A percentile compares a stretch with the other conserved stretches of the same genome.
These are phyloP conservation scores for Montifringilla adamsi DNA, from an alignment of 2,113 vertebrate species.

Conservation along the genomic window DNA sequence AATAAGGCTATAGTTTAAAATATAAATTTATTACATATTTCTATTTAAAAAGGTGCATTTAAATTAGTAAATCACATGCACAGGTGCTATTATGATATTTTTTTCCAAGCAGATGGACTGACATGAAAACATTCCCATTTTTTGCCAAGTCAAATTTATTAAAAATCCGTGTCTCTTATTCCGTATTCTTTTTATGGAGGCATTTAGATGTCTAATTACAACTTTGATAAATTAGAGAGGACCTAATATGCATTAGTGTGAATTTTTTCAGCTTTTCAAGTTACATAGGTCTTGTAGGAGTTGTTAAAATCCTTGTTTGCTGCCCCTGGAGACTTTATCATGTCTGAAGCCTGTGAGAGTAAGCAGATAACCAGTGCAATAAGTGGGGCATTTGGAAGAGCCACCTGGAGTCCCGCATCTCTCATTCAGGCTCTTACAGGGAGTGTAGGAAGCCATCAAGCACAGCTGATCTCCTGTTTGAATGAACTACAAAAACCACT, in stretches of 20 bases:
- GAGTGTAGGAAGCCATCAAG: not conserved
- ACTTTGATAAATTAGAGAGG: not conserved
- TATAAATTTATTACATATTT: not conserved
- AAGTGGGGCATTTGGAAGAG: no score
- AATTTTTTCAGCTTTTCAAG: not conserved
- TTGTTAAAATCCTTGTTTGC: not conserved
- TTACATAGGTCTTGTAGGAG: not conserved
- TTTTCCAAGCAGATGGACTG: not conserved
- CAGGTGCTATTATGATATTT: not conserved
- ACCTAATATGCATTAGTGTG: not conserved
- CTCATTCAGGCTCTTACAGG: no score
- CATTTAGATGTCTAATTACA: not conserved
- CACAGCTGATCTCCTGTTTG: not conserved
- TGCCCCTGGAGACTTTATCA: not conserved
- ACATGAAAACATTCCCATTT: not conserved
- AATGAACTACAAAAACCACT: not conserved
- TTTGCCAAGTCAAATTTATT: not conserved
- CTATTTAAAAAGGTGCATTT: not conserved
- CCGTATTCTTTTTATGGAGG: not conserved
- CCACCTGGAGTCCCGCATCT: no score
- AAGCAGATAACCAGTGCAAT: not conserved
- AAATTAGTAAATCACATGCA: not conserved
- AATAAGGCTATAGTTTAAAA: not conserved
- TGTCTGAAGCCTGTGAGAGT: not conserved
- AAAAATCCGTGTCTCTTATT: not conserved